phyloP scores from a whole-genome alignment of 2,888 invertebrate species.

The Cheilosia scutellata region DNA sequence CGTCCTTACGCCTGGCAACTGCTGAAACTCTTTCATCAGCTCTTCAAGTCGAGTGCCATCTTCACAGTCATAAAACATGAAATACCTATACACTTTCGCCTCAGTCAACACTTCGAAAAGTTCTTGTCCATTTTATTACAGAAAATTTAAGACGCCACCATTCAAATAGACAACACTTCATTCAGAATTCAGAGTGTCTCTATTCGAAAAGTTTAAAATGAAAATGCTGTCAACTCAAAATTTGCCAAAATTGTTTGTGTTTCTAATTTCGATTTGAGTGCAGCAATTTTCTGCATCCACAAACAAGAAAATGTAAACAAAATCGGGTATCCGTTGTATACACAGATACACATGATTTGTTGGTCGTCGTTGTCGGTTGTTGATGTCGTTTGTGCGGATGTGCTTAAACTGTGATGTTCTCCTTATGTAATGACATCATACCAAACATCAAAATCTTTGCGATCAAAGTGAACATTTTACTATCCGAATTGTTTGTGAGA shows the following conservation, averaged over 20 bases:
- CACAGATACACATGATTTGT: background rate
- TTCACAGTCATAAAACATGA: conserved; percentile 63
- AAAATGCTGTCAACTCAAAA: conserved; percentile 50
- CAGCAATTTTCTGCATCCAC: conserved; percentile 58
- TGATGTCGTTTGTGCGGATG: background rate
- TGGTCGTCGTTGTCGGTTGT: background rate
- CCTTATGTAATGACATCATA: conserved; percentile 35
- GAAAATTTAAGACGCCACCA: conserved; percentile 42
- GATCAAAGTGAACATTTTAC: conserved; percentile 57
- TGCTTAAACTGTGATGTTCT: background rate
- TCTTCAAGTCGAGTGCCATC: conserved; percentile 35
- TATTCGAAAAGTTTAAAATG: conserved; percentile 17
- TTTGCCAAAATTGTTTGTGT: conserved; percentile 58
- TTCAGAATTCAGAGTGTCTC: background rate
- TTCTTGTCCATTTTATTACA: conserved; percentile 61
- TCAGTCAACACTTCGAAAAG: conserved; percentile 46
- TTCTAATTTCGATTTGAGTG: conserved; percentile 45
- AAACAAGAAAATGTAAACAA: conserved; percentile 51
- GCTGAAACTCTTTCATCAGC: conserved; percentile 35
- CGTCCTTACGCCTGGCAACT: conserved; percentile 8
- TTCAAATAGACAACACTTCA: conserved; percentile 40
- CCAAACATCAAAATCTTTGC: conserved; percentile 41
- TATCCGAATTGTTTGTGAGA: conserved; percentile 42
- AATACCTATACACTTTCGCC: conserved; percentile 34
- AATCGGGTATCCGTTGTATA: background rate